These are phyloP conservation scores for Styela clava DNA, from an alignment of 23 tunicate species.

Conservation along the genomic window DNA sequence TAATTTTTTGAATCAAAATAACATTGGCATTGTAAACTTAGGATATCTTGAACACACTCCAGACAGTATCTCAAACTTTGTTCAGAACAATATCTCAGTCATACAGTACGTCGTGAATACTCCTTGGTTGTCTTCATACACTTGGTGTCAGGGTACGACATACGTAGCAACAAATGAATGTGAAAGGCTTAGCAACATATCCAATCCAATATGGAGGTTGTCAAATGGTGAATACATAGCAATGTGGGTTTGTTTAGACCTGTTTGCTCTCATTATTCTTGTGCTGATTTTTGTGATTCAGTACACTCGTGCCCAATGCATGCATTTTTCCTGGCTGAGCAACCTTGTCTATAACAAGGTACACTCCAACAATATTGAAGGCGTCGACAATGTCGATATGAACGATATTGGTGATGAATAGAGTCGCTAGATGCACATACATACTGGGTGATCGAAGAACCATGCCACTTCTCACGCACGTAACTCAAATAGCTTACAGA, in stretches of 20 bases:
- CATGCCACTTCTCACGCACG: too few relatives aligned
- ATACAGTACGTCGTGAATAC: constrained; percentile 37
- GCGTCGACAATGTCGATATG: background rate
- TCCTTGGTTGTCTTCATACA: constrained; percentile 45
- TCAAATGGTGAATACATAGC: constrained; percentile 22
- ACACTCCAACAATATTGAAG: background rate
- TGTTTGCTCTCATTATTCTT: background rate
- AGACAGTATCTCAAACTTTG: constrained; percentile 20
- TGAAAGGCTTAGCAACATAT: constrained; percentile 9
- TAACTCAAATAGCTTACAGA: too few relatives aligned
- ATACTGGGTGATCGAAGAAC: too few relatives aligned
- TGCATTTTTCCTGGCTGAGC: background rate
- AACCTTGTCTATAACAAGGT: background rate
- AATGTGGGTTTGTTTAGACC: constrained; percentile 28
- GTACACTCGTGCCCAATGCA: constrained; percentile 1
- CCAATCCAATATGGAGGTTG: constrained; percentile 28
- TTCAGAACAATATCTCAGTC: constrained; percentile 18
- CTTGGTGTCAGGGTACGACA: constrained; percentile 73
- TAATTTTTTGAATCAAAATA: background rate
- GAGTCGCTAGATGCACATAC: too few relatives aligned
- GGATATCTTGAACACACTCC: constrained; percentile 20
- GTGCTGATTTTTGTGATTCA: constrained; percentile 17
- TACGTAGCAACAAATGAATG: constrained; percentile 51
- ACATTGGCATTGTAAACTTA: constrained; percentile 38
- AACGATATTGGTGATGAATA: background rate